These are phyloP conservation scores for Lampris megalopsis DNA, from an alignment of 2,113 vertebrate genomes.

Conservation along the genomic window DNA sequence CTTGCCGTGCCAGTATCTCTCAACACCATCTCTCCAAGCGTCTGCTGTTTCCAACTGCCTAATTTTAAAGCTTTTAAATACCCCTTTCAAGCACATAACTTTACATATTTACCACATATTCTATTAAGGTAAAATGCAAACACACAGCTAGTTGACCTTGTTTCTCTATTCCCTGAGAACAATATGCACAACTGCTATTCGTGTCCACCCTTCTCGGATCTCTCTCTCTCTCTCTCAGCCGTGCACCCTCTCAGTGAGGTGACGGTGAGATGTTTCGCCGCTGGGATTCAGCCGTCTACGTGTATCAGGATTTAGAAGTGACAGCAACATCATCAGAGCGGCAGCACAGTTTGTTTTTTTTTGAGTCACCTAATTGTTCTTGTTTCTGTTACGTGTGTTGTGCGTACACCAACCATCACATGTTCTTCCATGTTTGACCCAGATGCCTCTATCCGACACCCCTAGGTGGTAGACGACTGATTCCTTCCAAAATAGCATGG, in stretches of 20 bases:
- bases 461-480: slow-evolving; percentile 30
- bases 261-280: background rate
- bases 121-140: no score
- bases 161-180: no score
- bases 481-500: slow-evolving; percentile 50
- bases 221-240: no score
- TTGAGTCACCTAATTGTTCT: slow-evolving; percentile 16
- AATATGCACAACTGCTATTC: no score
- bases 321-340: background rate
- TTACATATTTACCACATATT: no score
- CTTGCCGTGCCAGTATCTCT: background rate
- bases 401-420: slow-evolving; percentile 24
- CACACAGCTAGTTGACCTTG: no score
- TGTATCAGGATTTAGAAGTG: background rate
- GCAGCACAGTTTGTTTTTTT: background rate
- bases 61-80: no score
- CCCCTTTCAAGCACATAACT: no score
- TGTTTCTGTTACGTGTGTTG: slow-evolving; percentile 12
- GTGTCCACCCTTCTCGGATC: no score
- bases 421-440: slow-evolving; percentile 23
- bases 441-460: slow-evolving; percentile 29
- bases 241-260: background rate
- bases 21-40: background rate
- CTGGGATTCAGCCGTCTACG: background rate
- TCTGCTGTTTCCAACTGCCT: background rate